Conservation (phyloP, 2,797 vertebrate genomes). For the Ceryle rudis region DNA sequence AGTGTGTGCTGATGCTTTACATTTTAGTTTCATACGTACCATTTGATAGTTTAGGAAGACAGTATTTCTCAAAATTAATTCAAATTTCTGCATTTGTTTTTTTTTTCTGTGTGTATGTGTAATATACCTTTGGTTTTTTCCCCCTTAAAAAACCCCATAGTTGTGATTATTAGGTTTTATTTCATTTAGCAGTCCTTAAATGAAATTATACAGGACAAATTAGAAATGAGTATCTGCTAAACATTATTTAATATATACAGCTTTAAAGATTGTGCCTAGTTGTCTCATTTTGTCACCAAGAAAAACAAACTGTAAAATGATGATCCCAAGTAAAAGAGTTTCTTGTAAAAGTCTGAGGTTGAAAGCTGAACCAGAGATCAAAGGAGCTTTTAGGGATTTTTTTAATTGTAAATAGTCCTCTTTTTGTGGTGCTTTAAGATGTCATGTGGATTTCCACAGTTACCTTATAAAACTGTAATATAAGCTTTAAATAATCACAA, state of each 20-base stretch:
- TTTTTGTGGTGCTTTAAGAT: not conserved
- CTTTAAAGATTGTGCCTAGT: not conserved
- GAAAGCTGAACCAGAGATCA: not conserved
- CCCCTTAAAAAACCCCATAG: accelerated
- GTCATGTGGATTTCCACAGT: not conserved
- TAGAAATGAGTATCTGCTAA: not conserved
- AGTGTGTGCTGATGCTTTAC: not conserved
- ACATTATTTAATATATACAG: not conserved
- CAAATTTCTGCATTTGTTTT: not conserved
- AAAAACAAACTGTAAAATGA: not conserved
- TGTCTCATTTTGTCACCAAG: not conserved
- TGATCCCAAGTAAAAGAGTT: not conserved
- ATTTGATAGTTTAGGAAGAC: not conserved
- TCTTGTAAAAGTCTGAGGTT: not conserved
- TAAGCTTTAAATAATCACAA: not conserved
- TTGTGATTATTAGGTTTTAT: not conserved
- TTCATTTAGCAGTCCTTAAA: not conserved
- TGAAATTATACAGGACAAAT: not conserved
- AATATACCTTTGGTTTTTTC: accelerated
- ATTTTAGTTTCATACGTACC: not conserved
- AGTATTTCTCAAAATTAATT: not conserved
- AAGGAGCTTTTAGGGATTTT: not conserved
- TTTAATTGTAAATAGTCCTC: not conserved
- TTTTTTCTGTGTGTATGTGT: accelerated
- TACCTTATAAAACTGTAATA: not conserved